Percentiles rank a stretch among this genome's conserved stretches.
phyloP scores from a whole-genome alignment of 2,113 vertebrate genomes.

The Chionomys nivalis region DNA sequence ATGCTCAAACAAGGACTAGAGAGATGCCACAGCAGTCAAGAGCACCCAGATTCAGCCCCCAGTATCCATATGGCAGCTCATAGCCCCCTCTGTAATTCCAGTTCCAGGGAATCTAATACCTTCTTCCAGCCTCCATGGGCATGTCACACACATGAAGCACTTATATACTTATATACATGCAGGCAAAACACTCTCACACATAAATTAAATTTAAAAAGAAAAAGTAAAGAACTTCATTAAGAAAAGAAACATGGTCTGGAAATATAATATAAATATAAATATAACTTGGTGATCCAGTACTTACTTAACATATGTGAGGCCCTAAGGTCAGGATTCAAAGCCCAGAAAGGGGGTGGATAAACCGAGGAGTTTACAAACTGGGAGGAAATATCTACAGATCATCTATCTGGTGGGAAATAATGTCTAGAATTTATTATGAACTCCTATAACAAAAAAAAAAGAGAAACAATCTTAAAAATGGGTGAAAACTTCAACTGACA shows the following conservation, averaged over 20 bases:
- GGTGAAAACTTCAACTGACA: background rate
- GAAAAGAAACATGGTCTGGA: background rate
- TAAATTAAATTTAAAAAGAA: background rate
- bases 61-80: background rate
- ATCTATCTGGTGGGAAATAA: background rate
- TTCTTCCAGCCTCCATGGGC: too few species aligned
- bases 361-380: background rate
- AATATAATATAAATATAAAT: background rate
- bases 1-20: background rate
- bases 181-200: background rate
- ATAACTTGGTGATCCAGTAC: background rate
- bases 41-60: too few species aligned
- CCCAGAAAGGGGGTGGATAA: background rate
- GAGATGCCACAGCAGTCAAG: background rate
- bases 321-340: background rate
- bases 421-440: background rate
- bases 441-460: background rate
- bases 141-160: too few species aligned
- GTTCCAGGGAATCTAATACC: background rate
- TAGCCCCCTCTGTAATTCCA: background rate
- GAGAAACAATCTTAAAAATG: background rate
- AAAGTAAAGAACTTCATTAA: background rate
- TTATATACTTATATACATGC: background rate
- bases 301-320: background rate
- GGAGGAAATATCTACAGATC: background rate